Evolutionary conservation across 1,140 invertebrate species (phyloP), one percentile per base, ranked within the genome.

Genomic region (Brevipalpus yothersi): DNA sequence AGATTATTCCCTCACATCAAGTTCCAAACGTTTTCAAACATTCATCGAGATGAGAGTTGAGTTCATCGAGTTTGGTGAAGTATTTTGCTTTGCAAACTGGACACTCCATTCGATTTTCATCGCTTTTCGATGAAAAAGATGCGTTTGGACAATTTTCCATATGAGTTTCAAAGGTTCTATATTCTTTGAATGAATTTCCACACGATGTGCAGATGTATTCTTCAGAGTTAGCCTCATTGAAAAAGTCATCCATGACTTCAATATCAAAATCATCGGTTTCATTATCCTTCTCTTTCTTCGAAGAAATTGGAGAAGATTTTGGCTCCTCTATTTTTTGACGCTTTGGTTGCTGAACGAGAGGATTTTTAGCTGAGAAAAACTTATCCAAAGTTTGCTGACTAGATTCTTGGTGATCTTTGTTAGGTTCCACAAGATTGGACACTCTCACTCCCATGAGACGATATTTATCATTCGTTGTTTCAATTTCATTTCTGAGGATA

Each of bases 381-480:
- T 41, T 23, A 57, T 57, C 56, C 17, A 57, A 17, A 42, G 40
- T 58, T 23, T 9, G 7, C 23, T 58, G 47, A 10, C 51, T 58
- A 19, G 17, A 40, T 12, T 58, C 42, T 19, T 57, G 10, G 0
- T 13, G 2, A 9, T 47, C 17, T 21, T 41, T 23, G 17, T 51
- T 39, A 23, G 21, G 15, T 0, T 75, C 68, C 56, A 73, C 68
- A 67, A 77, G 78, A 45, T 70, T 66, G 4, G 69, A 68, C 2
- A 74, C 74, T 66, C 78, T 78, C 15, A 76, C 64, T 56, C 59
- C 61, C 56, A 61, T 54, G 45, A 60, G 19, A 31, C 77, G 65
- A 15, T 77, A 65, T 10, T 63, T 65, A 15, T 69, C 63, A 40
- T 60, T 55, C 43, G 66, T 62, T 57, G 68, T 55, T 51, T 67